Percentiles rank a stretch among this genome's conserved stretches.
Conservation (phyloP, 2,888 invertebrate genomes). For the Baccha elongata region DNA sequence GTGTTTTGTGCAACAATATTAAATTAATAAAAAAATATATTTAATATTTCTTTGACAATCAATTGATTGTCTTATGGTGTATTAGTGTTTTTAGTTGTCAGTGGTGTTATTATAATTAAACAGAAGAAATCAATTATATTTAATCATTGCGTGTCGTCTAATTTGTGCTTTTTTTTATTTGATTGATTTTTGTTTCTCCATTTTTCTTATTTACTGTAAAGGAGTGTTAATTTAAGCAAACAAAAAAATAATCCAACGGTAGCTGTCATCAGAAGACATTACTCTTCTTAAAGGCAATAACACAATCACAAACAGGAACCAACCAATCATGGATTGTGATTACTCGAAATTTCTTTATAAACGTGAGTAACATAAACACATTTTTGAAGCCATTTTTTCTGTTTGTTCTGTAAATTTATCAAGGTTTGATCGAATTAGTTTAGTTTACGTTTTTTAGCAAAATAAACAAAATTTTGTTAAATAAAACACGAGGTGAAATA, state of each 20-base stretch:
- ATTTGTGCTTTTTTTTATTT: constrained; percentile 7
- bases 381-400: not conserved
- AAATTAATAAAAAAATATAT: constrained; percentile 47
- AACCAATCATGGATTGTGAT: constrained; percentile 67
- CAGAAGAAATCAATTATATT: constrained; percentile 51
- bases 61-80: constrained; percentile 61
- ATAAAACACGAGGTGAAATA: not conserved
- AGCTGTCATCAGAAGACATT: constrained; percentile 7
- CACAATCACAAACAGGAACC: constrained; percentile 18
- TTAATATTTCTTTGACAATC: constrained; percentile 64
- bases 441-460: too few species aligned
- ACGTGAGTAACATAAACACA: constrained; percentile 54
- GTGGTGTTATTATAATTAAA: constrained; percentile 39
- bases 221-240: constrained; percentile 13
- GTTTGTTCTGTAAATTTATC: not conserved
- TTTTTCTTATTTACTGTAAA: constrained; percentile 2
- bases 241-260: constrained; percentile 25
- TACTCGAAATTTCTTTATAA: constrained; percentile 71
- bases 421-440: not conserved
- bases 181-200: constrained; percentile 19
- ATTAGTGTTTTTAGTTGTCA: constrained; percentile 27
- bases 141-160: constrained; percentile 55
- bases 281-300: constrained; percentile 11
- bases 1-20: constrained; percentile 65
- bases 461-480: not conserved